Conservation (phyloP, 2,113 vertebrate species). For the Oryzias celebensis region DNA sequence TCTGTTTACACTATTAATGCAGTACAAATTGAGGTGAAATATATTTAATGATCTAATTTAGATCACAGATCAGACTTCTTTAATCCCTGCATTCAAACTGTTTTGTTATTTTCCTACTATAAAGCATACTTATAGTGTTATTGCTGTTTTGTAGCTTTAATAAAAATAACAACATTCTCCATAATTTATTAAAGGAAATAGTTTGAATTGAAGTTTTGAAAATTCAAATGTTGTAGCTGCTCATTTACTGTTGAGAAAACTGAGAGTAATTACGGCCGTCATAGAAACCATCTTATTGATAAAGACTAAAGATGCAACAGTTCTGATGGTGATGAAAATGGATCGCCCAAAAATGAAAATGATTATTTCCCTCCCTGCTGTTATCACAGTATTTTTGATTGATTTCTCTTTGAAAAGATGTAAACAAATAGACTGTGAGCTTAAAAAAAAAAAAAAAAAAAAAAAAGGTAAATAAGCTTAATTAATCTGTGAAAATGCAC, state of each 20-base stretch:
- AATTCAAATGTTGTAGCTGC: too few relatives aligned
- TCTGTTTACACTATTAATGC: too few relatives aligned
- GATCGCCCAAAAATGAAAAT: constrained; percentile 39
- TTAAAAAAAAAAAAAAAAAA: neutral
- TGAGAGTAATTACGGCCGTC: constrained; percentile 9
- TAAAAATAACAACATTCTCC: too few relatives aligned
- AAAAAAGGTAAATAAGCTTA: constrained; percentile 1
- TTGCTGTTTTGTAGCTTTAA: too few relatives aligned
- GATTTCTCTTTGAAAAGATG: neutral
- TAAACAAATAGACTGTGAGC: neutral
- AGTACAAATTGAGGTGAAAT: too few relatives aligned
- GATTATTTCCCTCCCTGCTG: constrained; percentile 21
- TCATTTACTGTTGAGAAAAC: neutral
- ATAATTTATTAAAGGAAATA: too few relatives aligned
- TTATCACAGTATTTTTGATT: constrained; percentile 3
- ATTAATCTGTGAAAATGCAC: constrained; percentile 41
- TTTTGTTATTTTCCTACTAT: too few relatives aligned
- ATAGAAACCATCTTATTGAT: constrained; percentile 22
- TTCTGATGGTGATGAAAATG: constrained; percentile 13
- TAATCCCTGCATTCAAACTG: too few relatives aligned
- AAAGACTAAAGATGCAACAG: constrained; percentile 18
- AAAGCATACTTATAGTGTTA: too few relatives aligned
- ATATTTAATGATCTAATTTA: too few relatives aligned
- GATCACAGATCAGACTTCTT: too few relatives aligned
- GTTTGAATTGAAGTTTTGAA: too few relatives aligned